A percentile compares a stretch with the other conserved stretches of the same genome.
These are phyloP conservation scores for Myanophis thanlyinensis DNA, from an alignment of 2,113 vertebrate species.

Conservation along the genomic window DNA sequence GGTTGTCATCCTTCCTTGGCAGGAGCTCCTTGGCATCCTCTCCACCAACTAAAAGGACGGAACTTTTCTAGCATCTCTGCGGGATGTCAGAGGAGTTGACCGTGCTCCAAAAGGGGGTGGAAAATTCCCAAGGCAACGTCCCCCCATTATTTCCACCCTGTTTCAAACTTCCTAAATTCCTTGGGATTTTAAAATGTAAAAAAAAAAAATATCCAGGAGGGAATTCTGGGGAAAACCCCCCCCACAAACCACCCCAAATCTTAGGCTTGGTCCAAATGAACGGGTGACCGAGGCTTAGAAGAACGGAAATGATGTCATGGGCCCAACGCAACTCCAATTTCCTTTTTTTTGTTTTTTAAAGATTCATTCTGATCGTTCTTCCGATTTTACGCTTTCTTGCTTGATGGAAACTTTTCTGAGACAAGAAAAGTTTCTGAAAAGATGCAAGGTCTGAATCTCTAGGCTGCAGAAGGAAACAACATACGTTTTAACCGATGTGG, in stretches of 20 bases:
- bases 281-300: neutral
- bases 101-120: neutral
- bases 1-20: slow-evolving; percentile 20
- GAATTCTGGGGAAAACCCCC: too few relatives aligned
- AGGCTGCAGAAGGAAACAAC: slow-evolving; percentile 31
- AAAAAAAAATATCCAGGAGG: too few relatives aligned
- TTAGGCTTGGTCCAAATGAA: neutral
- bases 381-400: neutral
- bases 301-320: neutral
- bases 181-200: neutral
- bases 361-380: neutral
- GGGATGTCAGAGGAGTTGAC: neutral
- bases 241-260: neutral
- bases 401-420: slow-evolving; percentile 19
- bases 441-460: slow-evolving; percentile 33
- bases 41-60: rapidly evolving
- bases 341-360: neutral
- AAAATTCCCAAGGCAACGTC: neutral
- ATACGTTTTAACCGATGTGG: slow-evolving; percentile 26
- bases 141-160: neutral
- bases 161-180: neutral
- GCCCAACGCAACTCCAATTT: neutral
- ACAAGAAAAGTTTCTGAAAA: slow-evolving; percentile 27
- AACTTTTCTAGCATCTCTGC: rapidly evolving
- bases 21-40: slow-evolving; percentile 28